phyloP scores from a whole-genome alignment of 2,797 vertebrate genomes.

The Sitta carolinensis region DNA sequence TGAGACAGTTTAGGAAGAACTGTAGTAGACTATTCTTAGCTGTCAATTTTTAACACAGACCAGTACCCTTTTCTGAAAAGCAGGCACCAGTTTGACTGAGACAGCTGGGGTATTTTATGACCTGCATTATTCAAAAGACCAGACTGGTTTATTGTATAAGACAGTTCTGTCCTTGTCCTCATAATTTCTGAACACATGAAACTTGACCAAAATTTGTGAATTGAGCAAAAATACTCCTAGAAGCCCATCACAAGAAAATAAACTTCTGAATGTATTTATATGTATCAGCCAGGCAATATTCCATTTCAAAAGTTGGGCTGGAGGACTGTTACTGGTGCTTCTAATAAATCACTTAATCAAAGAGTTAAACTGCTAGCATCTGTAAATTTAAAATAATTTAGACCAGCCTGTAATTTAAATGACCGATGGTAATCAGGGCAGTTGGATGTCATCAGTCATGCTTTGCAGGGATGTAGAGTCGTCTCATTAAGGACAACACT shows the following conservation, averaged over 20 bases:
- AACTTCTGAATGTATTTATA: not conserved
- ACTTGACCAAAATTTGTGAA: not conserved
- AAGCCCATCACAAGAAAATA: not conserved
- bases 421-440: not conserved
- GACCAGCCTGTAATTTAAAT: not conserved
- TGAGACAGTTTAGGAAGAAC: not conserved
- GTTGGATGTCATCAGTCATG: not conserved
- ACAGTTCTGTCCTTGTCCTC: not conserved
- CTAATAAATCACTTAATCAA: not conserved
- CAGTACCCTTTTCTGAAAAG: not conserved
- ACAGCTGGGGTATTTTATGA: not conserved
- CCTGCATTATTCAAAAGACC: not conserved
- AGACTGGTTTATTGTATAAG: not conserved
- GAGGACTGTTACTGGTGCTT: not conserved
- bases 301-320: not conserved
- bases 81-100: not conserved
- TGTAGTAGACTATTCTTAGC: not conserved
- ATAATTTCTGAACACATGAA: not conserved
- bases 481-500: not conserved
- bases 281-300: not conserved
- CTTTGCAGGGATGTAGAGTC: not conserved
- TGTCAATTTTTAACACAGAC: not conserved
- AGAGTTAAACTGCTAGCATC: not conserved
- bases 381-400: not conserved
- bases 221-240: not conserved